Conservation (phyloP, 64 coral and sea anemone species). For the Orbicella faveolata region DNA sequence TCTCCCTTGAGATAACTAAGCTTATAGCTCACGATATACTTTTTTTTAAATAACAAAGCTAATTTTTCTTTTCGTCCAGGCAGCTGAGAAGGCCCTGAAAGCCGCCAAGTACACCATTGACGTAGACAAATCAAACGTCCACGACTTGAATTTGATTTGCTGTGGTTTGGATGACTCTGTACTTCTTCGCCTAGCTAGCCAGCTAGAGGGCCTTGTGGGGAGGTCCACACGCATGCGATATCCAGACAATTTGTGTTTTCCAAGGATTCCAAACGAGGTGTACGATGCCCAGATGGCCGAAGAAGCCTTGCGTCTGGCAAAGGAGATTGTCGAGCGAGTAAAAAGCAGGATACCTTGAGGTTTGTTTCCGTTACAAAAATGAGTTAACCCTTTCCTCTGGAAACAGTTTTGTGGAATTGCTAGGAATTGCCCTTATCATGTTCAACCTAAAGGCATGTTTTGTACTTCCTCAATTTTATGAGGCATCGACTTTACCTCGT, state of each 20-base stretch:
- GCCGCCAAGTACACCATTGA: slow-evolving; percentile 56
- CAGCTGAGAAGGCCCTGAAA: slow-evolving; percentile 79
- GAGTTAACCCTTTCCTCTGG: background rate
- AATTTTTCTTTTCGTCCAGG: slow-evolving; percentile 6
- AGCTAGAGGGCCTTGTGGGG: no score
- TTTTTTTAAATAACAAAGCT: no score
- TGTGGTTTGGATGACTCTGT: slow-evolving; percentile 29
- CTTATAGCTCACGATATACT: no score
- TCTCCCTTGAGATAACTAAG: no score
- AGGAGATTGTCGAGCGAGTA: slow-evolving; percentile 25
- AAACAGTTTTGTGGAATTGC: no score
- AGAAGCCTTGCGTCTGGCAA: slow-evolving; percentile 47
- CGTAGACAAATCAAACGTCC: slow-evolving; percentile 51
- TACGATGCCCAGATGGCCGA: slow-evolving; percentile 12
- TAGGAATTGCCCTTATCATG: no score
- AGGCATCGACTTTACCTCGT: no score
- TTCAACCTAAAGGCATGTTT: no score
- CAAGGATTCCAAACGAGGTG: no score
- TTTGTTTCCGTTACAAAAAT: background rate
- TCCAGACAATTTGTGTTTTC: no score
- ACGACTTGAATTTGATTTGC: slow-evolving; percentile 51
- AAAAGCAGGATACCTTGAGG: background rate
- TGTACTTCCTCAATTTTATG: no score
- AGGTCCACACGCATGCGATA: no score
- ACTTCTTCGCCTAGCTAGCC: background rate